Conservation (phyloP, 2,113 vertebrate genomes). For the Verasper variegatus region DNA sequence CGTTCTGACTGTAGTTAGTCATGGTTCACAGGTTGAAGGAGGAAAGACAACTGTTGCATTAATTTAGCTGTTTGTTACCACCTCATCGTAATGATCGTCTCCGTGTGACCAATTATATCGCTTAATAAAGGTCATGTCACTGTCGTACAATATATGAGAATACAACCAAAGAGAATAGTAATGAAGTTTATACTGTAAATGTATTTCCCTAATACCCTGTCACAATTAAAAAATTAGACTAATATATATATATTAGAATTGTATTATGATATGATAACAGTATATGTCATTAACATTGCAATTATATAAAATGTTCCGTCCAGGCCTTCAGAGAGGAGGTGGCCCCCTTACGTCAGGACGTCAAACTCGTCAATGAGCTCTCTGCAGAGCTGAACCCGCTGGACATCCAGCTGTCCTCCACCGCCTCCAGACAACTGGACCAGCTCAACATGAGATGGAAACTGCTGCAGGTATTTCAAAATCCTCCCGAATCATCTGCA, state of each 20-base stretch:
- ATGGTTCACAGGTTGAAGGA: constrained; percentile 6
- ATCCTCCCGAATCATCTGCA: neutral
- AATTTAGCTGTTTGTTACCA: constrained; percentile 9
- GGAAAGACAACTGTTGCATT: constrained; percentile 1
- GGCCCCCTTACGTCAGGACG: constrained; percentile 89
- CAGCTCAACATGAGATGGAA: constrained; percentile 97
- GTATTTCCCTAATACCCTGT: too few species aligned
- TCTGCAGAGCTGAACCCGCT: constrained; percentile 90
- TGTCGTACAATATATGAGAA: constrained; percentile 14
- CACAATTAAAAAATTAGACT: too few species aligned
- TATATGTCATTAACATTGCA: neutral
- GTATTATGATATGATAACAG: too few species aligned
- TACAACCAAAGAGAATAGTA: neutral
- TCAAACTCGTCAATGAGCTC: constrained; percentile 91
- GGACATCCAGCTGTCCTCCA: constrained; percentile 93
- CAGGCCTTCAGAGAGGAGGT: constrained; percentile 94
- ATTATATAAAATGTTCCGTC: neutral
- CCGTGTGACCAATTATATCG: constrained; percentile 23
- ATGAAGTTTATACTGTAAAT: neutral
- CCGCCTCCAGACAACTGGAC: constrained; percentile 92
- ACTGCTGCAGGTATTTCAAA: constrained; percentile 87
- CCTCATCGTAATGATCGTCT: constrained; percentile 24
- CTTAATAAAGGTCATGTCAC: constrained; percentile 34
- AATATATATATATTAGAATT: too few species aligned
- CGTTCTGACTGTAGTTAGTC: neutral